Evolutionary conservation across 2,888 invertebrate species (phyloP).

Genomic region (Scaptomyza tumidula): DNA sequence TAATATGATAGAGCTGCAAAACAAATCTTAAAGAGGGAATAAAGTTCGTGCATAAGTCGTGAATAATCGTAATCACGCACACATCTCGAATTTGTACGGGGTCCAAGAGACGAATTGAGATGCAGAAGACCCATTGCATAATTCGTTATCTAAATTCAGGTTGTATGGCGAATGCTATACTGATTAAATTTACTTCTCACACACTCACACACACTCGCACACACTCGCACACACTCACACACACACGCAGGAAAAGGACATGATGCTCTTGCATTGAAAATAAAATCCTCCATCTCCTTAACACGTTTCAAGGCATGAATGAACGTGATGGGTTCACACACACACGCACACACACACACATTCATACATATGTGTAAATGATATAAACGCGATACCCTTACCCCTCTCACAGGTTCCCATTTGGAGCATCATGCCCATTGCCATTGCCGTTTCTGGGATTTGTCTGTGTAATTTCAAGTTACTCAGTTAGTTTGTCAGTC

Average conservation of each 20-base stretch:
- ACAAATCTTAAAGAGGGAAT: too few species aligned
- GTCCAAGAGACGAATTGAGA: constrained; percentile 12
- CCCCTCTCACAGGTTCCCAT: constrained; percentile 1
- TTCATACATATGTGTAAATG: constrained; percentile 5
- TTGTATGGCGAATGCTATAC: constrained; percentile 80
- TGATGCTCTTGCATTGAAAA: constrained; percentile 65
- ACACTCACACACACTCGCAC: constrained; percentile 28
- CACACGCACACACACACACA: background rate
- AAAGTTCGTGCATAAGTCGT: background rate
- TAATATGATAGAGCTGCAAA: too few species aligned
- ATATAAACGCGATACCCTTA: constrained; percentile 19
- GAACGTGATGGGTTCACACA: constrained; percentile 59
- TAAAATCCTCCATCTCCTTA: constrained; percentile 69
- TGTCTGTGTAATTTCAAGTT: constrained; percentile 64
- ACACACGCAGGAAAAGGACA: constrained; percentile 26
- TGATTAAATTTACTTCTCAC: constrained; percentile 78
- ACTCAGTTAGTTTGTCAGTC: background rate
- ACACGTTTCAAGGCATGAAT: constrained; percentile 72
- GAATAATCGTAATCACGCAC: constrained; percentile 3
- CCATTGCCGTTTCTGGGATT: constrained; percentile 33
- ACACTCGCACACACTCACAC: constrained; percentile 33
- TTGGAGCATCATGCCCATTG: constrained; percentile 16
- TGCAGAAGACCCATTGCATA: constrained; percentile 63
- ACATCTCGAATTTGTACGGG: constrained; percentile 18
- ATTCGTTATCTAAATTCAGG: constrained; percentile 84